Evolutionary conservation across 2,888 invertebrate species (phyloP), one percentile per base, ranked within the genome.

Genomic region (Sarcophaga rosellei): DNA sequence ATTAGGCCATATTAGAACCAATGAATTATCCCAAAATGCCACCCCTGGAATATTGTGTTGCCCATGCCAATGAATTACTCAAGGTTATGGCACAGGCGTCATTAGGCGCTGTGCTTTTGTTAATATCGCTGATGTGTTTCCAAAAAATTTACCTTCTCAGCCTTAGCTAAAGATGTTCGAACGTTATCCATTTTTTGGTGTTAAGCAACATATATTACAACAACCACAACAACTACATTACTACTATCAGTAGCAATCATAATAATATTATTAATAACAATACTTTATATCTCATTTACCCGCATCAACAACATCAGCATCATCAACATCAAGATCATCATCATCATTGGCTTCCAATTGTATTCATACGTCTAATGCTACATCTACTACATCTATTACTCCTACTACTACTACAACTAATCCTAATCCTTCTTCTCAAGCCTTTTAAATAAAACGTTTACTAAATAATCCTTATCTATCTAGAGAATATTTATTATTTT

Each of bases 1-100:
- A 99, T 94, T 98, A 99, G 91, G 99, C 99, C 93, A 99, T 99
- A 94, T 95, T 99, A 98, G 99, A 98, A 94, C 97, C 97, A 90
- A 96, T 96, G 93, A 97, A 97, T 94, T 95, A 97, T 94, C 96
- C 97, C 88, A 96, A 97, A 93, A 96, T 97, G 91, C 98, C 99
- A 70, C 98, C 99, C 45, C 95, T 99, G 91, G 99, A 99, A 94
- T 96, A 98, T 91, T 97, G 98, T 91, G 96, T 97, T 93, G 96
- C 97, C 89, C 99, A 99, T 94, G 97, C 98, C 88, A 96, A 96
- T 91, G 96, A 97, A 93, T 95, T 99, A 91, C 95, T 98, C 91
- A 96, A 96, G 89, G 95, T 98, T 91, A 98, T 99, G 98, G 96
- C 98, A 88, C 96, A 96, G 92, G 95, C 96, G 88, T 97, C 97